Evolutionary conservation across 2,888 invertebrate species (phyloP).

Genomic region (Homarus gammarus): DNA sequence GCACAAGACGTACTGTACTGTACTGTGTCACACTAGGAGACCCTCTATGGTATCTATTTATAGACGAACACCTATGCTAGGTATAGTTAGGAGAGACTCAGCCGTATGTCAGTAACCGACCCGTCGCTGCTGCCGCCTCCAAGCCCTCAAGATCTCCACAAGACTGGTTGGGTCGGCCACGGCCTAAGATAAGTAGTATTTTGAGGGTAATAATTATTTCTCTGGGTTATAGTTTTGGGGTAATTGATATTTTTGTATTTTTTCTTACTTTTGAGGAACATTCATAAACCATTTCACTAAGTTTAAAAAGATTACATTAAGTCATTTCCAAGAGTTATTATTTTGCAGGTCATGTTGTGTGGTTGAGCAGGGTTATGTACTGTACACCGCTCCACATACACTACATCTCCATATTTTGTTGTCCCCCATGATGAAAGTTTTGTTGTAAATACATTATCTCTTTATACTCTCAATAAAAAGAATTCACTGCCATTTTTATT

Average conservation of each 20-base stretch:
- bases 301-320: too few relatives aligned
- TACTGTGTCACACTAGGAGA: too few relatives aligned
- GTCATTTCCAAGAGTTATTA: too few relatives aligned
- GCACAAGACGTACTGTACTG: too few relatives aligned
- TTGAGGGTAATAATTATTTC: not conserved
- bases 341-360: not conserved
- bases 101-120: not conserved
- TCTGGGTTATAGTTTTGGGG: not conserved
- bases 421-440: not conserved
- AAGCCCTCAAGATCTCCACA: not conserved
- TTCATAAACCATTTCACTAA: not conserved
- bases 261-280: not conserved
- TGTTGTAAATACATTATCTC: not conserved
- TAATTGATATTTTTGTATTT: not conserved
- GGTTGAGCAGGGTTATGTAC: not conserved
- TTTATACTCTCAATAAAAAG: not conserved
- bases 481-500: not conserved
- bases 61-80: not conserved
- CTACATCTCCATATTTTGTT: not conserved
- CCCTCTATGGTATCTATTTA: not conserved
- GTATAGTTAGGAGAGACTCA: not conserved
- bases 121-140: not conserved
- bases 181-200: not conserved
- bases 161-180: too few relatives aligned
- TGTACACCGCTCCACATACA: not conserved